These are phyloP conservation scores for Tinea trinotella DNA, from an alignment of 2,888 invertebrate genomes.

Conservation along the genomic window DNA sequence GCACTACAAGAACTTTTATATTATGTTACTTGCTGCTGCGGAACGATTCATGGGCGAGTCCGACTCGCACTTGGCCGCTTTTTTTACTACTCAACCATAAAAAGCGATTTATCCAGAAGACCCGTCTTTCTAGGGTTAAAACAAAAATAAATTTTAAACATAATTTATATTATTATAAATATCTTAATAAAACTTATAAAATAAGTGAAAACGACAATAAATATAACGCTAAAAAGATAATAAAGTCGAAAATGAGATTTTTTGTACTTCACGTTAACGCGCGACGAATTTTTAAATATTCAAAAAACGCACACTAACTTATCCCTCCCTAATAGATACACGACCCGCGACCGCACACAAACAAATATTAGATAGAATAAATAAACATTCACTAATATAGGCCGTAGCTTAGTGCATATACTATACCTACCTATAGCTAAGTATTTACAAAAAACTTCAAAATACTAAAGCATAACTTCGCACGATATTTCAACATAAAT, in stretches of 20 bases:
- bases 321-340: conserved; percentile 25
- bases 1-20: too few species aligned
- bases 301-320: conserved; percentile 42
- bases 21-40: too few species aligned
- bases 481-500: not conserved
- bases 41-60: too few species aligned
- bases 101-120: too few species aligned
- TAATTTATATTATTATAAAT: not conserved
- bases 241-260: conserved; percentile 27
- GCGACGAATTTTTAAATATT: conserved; percentile 51
- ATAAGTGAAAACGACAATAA: not conserved
- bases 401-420: not conserved
- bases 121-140: too few species aligned
- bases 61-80: too few species aligned
- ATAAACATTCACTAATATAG: conserved; percentile 61
- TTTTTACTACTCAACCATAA: too few species aligned
- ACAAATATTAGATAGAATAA: conserved; percentile 53
- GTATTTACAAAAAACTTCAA: conserved; percentile 61
- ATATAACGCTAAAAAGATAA: too few species aligned
- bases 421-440: not conserved
- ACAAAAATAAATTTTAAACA: too few species aligned
- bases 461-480: conserved; percentile 60
- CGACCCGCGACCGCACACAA: not conserved
- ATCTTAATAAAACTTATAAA: not conserved
- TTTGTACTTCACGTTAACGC: conserved; percentile 27